phyloP scores from a whole-genome alignment of 1,140 invertebrate genomes.

The Campoletis sonorensis region DNA sequence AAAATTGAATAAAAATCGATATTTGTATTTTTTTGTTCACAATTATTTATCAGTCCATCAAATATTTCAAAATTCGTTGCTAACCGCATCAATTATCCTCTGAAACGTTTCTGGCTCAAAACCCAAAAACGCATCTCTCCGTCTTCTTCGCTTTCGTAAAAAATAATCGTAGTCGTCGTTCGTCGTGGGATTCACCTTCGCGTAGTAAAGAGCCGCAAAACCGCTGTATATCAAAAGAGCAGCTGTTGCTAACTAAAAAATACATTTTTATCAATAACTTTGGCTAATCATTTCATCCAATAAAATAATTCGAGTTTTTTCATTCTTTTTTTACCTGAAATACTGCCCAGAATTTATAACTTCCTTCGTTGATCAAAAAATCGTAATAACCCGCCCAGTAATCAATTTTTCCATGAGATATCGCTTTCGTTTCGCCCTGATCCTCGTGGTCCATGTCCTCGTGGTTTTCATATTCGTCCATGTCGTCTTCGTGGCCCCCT shows the following conservation, averaged over 20 bases:
- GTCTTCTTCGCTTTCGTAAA: slow-evolving; percentile 62
- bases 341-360: slow-evolving; percentile 91
- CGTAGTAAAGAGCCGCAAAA: slow-evolving; percentile 89
- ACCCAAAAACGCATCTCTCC: slow-evolving; percentile 62
- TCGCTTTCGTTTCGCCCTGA: slow-evolving; percentile 65
- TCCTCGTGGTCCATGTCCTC: slow-evolving; percentile 65
- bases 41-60: too few species aligned
- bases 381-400: slow-evolving; percentile 88
- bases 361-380: slow-evolving; percentile 89
- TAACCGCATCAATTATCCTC: slow-evolving; percentile 72
- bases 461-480: slow-evolving; percentile 55
- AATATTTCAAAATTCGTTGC: neutral
- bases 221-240: slow-evolving; percentile 87
- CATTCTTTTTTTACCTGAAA: slow-evolving; percentile 81
- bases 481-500: slow-evolving; percentile 50
- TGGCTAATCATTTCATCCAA: neutral
- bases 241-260: slow-evolving; percentile 83
- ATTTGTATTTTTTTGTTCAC: too few species aligned
- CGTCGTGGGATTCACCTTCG: slow-evolving; percentile 87
- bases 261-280: neutral
- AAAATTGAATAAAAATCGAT: too few species aligned
- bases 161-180: slow-evolving; percentile 84
- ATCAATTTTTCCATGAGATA: slow-evolving; percentile 76
- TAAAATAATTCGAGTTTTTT: too few species aligned
- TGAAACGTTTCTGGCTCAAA: slow-evolving; percentile 68